Conservation (phyloP, 2,888 invertebrate genomes). For the Andrena haemorrhoa region DNA sequence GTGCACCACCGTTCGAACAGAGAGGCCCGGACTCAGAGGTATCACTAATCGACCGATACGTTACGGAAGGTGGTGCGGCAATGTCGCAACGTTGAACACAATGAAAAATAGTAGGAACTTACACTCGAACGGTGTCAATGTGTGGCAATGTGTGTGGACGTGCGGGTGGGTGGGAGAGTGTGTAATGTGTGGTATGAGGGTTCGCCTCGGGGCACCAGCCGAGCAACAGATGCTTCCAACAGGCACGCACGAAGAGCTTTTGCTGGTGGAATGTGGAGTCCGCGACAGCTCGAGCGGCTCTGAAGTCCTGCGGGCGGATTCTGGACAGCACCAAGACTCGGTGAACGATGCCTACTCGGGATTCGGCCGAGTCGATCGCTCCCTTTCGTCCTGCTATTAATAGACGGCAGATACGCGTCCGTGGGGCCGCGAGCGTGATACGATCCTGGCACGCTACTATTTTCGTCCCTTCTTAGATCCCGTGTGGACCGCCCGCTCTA, state of each 20-base stretch:
- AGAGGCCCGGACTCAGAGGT: too few species aligned
- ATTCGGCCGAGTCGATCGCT: conserved; percentile 53
- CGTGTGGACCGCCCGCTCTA: conserved; percentile 43
- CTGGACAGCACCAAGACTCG: conserved; percentile 79
- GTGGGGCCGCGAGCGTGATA: conserved; percentile 69
- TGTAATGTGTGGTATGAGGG: conserved; percentile 52
- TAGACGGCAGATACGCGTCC: conserved; percentile 68
- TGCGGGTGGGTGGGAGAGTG: conserved; percentile 58
- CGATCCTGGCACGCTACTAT: conserved; percentile 75
- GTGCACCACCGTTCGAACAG: conserved; percentile 6
- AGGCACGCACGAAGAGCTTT: conserved; percentile 76
- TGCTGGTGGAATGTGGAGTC: conserved; percentile 90
- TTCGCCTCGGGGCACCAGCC: conserved; percentile 75
- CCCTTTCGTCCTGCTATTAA: conserved; percentile 69
- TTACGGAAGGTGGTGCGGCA: not conserved
- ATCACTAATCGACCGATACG: conserved; percentile 1
- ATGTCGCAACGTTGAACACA: not conserved
- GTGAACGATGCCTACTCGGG: conserved; percentile 61
- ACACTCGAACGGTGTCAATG: conserved; percentile 83
- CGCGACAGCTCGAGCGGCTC: conserved; percentile 90
- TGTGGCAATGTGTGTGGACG: conserved; percentile 59
- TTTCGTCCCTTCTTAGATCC: conserved; percentile 67
- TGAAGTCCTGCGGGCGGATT: conserved; percentile 83
- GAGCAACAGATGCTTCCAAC: conserved; percentile 73
- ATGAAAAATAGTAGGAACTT: conserved; percentile 61